A percentile compares a stretch with the other conserved stretches of the same genome.
Conservation (phyloP, 2,888 invertebrate genomes). For the Sarcophaga caerulescens region DNA sequence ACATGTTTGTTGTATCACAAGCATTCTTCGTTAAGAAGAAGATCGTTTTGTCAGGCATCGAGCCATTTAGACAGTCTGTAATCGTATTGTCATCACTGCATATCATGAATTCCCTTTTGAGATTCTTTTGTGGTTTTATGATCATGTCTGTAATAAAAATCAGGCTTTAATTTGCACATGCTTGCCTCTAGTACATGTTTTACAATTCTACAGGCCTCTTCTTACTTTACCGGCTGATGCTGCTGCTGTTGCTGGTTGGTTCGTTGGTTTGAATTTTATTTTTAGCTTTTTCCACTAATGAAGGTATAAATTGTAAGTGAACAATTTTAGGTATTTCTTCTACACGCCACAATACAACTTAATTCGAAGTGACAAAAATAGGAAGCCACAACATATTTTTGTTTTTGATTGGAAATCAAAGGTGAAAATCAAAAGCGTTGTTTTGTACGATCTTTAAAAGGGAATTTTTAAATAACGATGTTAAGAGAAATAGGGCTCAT, state of each 20-base stretch:
- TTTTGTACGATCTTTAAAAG: background rate
- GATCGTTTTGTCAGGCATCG: slow-evolving; percentile 66
- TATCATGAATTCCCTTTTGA: slow-evolving; percentile 67
- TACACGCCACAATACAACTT: slow-evolving; percentile 41
- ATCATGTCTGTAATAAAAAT: slow-evolving; percentile 66
- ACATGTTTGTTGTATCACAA: slow-evolving; percentile 22
- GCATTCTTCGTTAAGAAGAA: slow-evolving; percentile 41
- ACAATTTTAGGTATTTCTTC: slow-evolving; percentile 54
- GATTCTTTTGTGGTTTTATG: slow-evolving; percentile 65
- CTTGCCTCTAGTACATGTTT: slow-evolving; percentile 50
- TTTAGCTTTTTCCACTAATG: slow-evolving; percentile 28
- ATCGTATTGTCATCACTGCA: slow-evolving; percentile 67
- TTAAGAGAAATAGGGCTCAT: no score
- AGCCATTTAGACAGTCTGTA: slow-evolving; percentile 62
- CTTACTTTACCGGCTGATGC: background rate
- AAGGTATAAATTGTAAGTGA: slow-evolving; percentile 53
- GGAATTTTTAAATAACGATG: background rate
- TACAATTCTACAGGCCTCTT: slow-evolving; percentile 20
- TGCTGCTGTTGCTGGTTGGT: background rate
- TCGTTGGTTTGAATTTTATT: no score
- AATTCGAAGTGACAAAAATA: slow-evolving; percentile 60
- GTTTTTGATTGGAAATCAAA: slow-evolving; percentile 45
- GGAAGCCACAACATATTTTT: slow-evolving; percentile 44
- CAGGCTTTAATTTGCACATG: slow-evolving; percentile 65
- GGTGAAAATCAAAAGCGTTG: background rate